phyloP scores from a whole-genome alignment of 2,113 vertebrate genomes.

The Carassius carassius region DNA sequence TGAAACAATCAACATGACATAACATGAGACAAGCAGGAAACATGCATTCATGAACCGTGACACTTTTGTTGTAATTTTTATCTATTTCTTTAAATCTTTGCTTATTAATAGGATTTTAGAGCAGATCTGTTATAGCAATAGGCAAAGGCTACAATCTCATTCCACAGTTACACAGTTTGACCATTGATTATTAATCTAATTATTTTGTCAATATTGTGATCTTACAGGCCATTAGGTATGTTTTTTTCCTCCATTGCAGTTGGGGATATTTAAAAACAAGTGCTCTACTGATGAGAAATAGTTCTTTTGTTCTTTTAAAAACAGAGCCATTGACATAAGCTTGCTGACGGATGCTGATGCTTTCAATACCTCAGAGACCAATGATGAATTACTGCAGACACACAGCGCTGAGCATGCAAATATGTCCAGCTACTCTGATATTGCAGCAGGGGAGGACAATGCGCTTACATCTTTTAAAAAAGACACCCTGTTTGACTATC shows the following conservation, averaged over 20 bases:
- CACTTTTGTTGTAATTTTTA: no score
- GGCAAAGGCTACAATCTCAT: constrained; percentile 2
- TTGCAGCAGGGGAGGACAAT: constrained; percentile 66
- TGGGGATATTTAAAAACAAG: constrained; percentile 51
- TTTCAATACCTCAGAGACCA: constrained; percentile 79
- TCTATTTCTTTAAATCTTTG: not conserved
- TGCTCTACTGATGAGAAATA: constrained; percentile 55
- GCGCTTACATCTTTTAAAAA: constrained; percentile 65
- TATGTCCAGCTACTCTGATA: constrained; percentile 66
- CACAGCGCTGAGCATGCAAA: constrained; percentile 80
- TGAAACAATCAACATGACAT: no score
- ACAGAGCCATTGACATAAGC: constrained; percentile 78
- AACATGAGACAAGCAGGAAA: no score
- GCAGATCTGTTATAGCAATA: not conserved
- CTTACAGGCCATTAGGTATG: constrained; percentile 16
- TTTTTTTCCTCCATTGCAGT: not conserved
- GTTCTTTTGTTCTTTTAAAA: constrained; percentile 56
- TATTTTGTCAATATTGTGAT: not conserved
- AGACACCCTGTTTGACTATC: constrained; percentile 34
- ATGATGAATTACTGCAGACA: constrained; percentile 83
- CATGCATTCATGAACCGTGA: no score
- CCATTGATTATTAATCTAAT: constrained; percentile 1
- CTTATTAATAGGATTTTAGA: not conserved
- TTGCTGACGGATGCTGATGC: constrained; percentile 75
- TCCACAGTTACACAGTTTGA: not conserved